phyloP scores from a whole-genome alignment of 2,113 vertebrate species.

The Rattus norvegicus region GRCr8 NC_086021.1:139270501-139271000 shows the following conservation, averaged over 20 bases:
- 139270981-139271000: neutral
- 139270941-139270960: neutral
- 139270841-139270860: slow-evolving; percentile 48
- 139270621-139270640: slow-evolving; percentile 36
- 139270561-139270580: slow-evolving; percentile 51
- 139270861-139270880: neutral
- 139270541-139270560: slow-evolving; percentile 3
- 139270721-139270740: slow-evolving; percentile 76
- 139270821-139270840: slow-evolving; percentile 53
- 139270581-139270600: slow-evolving; percentile 43
- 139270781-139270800: slow-evolving; percentile 61
- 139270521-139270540: slow-evolving; percentile 48
- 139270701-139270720: slow-evolving; percentile 54
- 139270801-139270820: slow-evolving; percentile 60
- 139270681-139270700: slow-evolving; percentile 55
- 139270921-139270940: neutral
- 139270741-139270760: slow-evolving; percentile 78
- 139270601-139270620: slow-evolving; percentile 20
- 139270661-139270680: slow-evolving; percentile 50
- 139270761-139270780: slow-evolving; percentile 65
- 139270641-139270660: slow-evolving; percentile 49
- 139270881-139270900: slow-evolving; percentile 1
- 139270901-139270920: neutral
- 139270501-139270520: slow-evolving; percentile 25
- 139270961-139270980: neutral